Conservation (phyloP, 2,113 vertebrate species). For the Paralichthys olivaceus region DNA sequence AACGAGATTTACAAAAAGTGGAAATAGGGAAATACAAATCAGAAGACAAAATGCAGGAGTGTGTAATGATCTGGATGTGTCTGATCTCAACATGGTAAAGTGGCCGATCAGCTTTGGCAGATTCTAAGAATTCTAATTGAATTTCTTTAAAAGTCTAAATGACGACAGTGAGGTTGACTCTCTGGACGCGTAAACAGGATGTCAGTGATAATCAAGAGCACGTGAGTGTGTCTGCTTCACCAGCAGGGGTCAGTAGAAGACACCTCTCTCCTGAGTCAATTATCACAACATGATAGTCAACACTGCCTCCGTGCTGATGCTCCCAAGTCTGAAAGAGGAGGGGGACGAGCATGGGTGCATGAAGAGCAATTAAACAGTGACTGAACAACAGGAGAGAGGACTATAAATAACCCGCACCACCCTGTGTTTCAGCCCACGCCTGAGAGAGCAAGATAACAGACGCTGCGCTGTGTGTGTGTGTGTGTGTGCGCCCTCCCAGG, state of each 20-base stretch:
- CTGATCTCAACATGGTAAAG: no score
- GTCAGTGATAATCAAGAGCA: no score
- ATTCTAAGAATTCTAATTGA: no score
- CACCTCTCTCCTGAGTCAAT: conserved; percentile 9
- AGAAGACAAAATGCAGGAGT: no score
- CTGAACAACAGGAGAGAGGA: conserved; percentile 53
- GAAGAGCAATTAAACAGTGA: conserved; percentile 70
- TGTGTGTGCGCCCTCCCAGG: not conserved
- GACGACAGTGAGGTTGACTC: no score
- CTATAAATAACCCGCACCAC: conserved; percentile 61
- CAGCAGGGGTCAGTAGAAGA: conserved; percentile 56
- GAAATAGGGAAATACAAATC: no score
- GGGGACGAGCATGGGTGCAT: conserved; percentile 42
- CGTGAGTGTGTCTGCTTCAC: not conserved
- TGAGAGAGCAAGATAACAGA: conserved; percentile 36
- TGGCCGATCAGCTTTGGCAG: no score
- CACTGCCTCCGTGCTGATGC: conserved; percentile 30
- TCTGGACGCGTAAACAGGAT: no score
- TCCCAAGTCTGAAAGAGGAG: conserved; percentile 18
- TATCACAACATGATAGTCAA: conserved; percentile 36
- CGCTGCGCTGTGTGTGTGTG: conserved; percentile 7
- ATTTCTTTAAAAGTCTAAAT: no score
- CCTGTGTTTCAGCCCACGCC: conserved; percentile 24
- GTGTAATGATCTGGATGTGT: no score
- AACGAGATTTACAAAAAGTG: no score